These are phyloP conservation scores for Cataglyphis altisquamis DNA, from an alignment of 2,888 invertebrate species.

Conservation along the genomic window DNA sequence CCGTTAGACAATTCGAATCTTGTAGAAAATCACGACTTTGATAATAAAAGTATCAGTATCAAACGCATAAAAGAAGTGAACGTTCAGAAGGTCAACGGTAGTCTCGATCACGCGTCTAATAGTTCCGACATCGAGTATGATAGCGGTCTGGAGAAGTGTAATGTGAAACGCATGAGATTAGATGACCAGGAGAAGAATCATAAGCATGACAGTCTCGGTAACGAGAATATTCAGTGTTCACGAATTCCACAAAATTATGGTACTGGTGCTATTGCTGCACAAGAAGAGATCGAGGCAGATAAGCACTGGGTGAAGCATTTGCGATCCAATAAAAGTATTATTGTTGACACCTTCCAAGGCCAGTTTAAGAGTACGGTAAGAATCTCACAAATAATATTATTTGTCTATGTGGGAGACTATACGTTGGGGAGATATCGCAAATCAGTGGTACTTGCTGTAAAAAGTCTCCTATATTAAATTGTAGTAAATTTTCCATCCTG, in stretches of 20 bases:
- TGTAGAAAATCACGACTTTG: conserved; percentile 86
- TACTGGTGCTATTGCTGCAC: conserved; percentile 81
- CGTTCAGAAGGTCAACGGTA: conserved; percentile 80
- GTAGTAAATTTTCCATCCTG: conserved; percentile 76
- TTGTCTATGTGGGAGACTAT: conserved; percentile 60
- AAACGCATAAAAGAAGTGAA: conserved; percentile 87
- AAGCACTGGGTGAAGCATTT: conserved; percentile 88
- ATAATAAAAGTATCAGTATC: conserved; percentile 84
- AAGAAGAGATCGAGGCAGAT: conserved; percentile 86
- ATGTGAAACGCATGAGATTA: conserved; percentile 85
- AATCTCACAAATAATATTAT: background rate
- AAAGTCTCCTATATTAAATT: conserved; percentile 78
- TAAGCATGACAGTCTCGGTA: conserved; percentile 77
- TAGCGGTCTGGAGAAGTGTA: conserved; percentile 83
- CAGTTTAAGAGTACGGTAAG: conserved; percentile 89
- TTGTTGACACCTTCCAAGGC: conserved; percentile 89
- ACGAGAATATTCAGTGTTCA: conserved; percentile 76
- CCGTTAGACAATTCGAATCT: conserved; percentile 86
- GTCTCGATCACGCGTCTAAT: conserved; percentile 79
- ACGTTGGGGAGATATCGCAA: conserved; percentile 69
- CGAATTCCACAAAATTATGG: conserved; percentile 78
- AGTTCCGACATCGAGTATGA: conserved; percentile 83
- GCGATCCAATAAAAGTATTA: conserved; percentile 87
- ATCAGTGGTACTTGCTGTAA: conserved; percentile 65
- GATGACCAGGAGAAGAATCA: conserved; percentile 85